These are phyloP conservation scores for Amorpha juglandis DNA, from an alignment of 2,888 invertebrate genomes.

Conservation along the genomic window DNA sequence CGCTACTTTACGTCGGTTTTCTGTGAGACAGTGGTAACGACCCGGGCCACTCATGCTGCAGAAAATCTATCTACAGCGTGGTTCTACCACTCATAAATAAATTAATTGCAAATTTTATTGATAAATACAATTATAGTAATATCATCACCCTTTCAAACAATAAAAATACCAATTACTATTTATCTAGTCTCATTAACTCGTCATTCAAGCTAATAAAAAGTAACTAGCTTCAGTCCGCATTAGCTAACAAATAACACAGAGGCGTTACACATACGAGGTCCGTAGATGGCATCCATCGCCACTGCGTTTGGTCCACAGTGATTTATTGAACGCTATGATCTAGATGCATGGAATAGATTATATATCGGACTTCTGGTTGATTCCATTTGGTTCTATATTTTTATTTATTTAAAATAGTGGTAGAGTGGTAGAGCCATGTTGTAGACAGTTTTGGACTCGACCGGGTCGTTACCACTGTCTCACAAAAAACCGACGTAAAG, in stretches of 20 bases:
- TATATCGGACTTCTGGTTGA: constrained; percentile 49
- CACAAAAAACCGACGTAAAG: no score
- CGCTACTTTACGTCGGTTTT: no score
- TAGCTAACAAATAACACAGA: constrained; percentile 15
- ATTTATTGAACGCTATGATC: constrained; percentile 76
- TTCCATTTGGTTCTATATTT: constrained; percentile 43
- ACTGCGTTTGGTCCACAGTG: constrained; percentile 64
- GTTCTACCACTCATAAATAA: neutral
- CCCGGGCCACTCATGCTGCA: no score
- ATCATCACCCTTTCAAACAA: neutral
- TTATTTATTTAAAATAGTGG: no score
- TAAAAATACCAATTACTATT: neutral
- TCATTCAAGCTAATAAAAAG: no score
- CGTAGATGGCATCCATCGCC: constrained; percentile 1
- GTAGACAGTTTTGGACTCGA: no score
- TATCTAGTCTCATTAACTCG: neutral
- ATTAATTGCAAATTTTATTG: neutral
- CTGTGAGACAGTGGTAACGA: no score
- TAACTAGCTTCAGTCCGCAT: neutral
- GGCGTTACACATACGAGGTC: constrained; percentile 3
- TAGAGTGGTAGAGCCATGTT: no score
- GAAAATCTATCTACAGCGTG: no score
- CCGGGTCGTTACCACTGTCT: no score
- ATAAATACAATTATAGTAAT: neutral
- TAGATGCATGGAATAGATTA: constrained; percentile 74